Percentiles rank a stretch among this genome's conserved stretches.
Conservation (phyloP, 2,888 invertebrate species). For the Metopia argyrocephala region DNA sequence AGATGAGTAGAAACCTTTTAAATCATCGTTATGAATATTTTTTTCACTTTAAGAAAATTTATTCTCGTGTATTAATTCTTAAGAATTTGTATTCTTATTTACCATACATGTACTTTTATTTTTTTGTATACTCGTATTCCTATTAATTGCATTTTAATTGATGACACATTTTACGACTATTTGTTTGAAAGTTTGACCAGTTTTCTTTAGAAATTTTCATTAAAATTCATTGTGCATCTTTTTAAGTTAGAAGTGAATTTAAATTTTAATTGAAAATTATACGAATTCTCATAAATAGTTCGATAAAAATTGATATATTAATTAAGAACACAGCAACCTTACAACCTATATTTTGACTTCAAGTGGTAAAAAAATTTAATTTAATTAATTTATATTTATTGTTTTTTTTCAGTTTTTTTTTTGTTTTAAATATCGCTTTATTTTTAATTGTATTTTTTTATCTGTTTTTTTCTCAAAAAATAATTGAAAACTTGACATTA, state of each 20-base stretch:
- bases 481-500: slow-evolving; percentile 25
- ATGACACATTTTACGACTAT: slow-evolving; percentile 45
- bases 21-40: background rate
- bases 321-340: slow-evolving; percentile 44
- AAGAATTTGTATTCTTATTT: slow-evolving; percentile 4
- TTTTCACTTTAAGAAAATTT: background rate
- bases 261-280: slow-evolving; percentile 43
- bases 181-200: background rate
- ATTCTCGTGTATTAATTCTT: background rate
- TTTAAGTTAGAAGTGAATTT: slow-evolving; percentile 19
- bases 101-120: background rate
- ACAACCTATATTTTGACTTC: background rate
- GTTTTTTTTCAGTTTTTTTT: background rate
- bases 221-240: slow-evolving; percentile 5
- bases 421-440: background rate
- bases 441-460: background rate
- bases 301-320: slow-evolving; percentile 59
- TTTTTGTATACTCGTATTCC: background rate
- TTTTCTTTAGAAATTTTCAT: background rate
- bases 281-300: slow-evolving; percentile 53
- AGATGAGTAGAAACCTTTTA: slow-evolving; percentile 49
- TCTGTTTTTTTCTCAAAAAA: background rate
- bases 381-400: slow-evolving; percentile 42
- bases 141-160: too few relatives aligned
- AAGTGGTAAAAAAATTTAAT: slow-evolving; percentile 31